These are phyloP conservation scores for Paraescarpia echinospica DNA, from an alignment of 1,140 invertebrate genomes.

Conservation along the genomic window DNA sequence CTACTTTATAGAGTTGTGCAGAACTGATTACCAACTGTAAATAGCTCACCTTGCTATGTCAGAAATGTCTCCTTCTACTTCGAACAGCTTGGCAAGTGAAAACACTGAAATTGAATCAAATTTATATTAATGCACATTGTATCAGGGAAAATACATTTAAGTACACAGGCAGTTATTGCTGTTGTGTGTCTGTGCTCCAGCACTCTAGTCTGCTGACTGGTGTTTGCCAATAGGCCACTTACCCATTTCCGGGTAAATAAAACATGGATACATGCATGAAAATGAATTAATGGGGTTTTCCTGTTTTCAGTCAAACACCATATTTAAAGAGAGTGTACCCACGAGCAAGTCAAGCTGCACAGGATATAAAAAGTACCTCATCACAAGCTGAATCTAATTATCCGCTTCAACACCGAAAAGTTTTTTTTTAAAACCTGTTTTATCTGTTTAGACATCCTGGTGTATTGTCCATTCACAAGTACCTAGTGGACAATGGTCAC, in stretches of 20 bases:
- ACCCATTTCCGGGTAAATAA: background rate
- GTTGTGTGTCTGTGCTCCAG: background rate
- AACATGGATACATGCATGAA: background rate
- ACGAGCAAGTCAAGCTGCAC: background rate
- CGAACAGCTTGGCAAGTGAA: slow-evolving; percentile 76
- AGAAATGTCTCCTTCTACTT: slow-evolving; percentile 79
- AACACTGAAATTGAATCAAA: slow-evolving; percentile 61
- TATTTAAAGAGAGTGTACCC: too few species aligned
- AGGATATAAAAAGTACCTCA: background rate
- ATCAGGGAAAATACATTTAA: slow-evolving; percentile 26
- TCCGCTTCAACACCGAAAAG: too few species aligned
- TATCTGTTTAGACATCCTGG: background rate
- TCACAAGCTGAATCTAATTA: background rate
- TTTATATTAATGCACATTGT: slow-evolving; percentile 62
- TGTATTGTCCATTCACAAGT: background rate
- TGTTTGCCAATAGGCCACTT: background rate
- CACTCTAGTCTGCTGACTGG: background rate
- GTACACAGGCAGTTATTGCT: background rate
- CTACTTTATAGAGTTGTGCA: background rate
- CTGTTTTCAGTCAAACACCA: too few species aligned
- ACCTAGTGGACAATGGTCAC: background rate
- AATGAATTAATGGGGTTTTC: too few species aligned
- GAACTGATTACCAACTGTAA: background rate
- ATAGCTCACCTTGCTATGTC: slow-evolving; percentile 69
- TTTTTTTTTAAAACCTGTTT: background rate